Evolutionary conservation across 2,888 invertebrate genomes (phyloP), one percentile per base, ranked within the genome.

Genomic region (Asteroscopus sphinx): DNA sequence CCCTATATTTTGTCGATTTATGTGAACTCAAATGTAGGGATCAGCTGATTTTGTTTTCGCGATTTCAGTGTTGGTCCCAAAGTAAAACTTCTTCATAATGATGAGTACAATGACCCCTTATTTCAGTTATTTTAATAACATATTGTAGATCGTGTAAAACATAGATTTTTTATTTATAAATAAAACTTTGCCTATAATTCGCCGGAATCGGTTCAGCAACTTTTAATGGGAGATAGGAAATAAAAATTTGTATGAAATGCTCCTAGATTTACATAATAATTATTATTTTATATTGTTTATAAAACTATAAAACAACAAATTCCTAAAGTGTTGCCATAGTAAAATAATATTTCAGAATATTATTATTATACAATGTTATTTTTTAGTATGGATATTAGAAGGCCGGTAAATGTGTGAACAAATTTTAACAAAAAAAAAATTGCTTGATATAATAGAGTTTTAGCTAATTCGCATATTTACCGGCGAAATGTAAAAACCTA

Each of bases 241-340:
- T 44, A 35, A 63, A 46, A 37, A 48, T 47, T 58, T 47, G 51
- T 64, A 55, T 47, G 42, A 68, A 68, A 68, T 68, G 68, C 68
- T 64, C 68, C 45, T 67, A 68, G 56, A 0, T 40, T 12, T 64
- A 58, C 2, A 47, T 30, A 33, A 58, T 39, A 48, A 55, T 39
- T 53, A 58, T n/a, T n/a, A n/a, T n/a, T n/a, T n/a, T 47, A 65
- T 47, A 53, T 55, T 56, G 47, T 53, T 52, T 62, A 17, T 48
- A 35, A 42, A 55, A 55, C 41, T 69, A 46, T 56, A 58, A 54
- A 53, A 64, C 70, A 63, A 68, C 57, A 51, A 68, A 66, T 73
- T 73, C 70, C 71, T 73, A 70, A 46, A 36, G 11, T 45, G 73
- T 57, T 70, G 73, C 73, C 73, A 73, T 73, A 73, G 73, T 68